phyloP scores from a whole-genome alignment of 2,797 vertebrate species.

The Oryzias dopingdopingensis region DNA sequence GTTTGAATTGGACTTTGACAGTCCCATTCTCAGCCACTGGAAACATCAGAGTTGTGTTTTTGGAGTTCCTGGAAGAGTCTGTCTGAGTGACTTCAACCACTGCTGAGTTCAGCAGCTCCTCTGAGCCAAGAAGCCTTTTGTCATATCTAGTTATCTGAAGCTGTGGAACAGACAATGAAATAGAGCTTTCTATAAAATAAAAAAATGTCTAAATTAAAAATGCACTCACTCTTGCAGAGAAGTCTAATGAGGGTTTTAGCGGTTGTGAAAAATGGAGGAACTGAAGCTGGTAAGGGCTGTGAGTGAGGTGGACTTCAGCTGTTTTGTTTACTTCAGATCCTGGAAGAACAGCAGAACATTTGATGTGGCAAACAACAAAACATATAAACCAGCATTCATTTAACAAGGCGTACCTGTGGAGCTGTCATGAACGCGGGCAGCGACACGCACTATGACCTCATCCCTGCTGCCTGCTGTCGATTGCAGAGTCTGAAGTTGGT shows the following conservation, averaged over 20 bases:
- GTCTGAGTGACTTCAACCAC: constrained; percentile 56
- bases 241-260: constrained; percentile 61
- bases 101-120: constrained; percentile 30
- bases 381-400: background rate
- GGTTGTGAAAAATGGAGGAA: constrained; percentile 46
- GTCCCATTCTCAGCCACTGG: constrained; percentile 61
- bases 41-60: constrained; percentile 25
- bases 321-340: constrained; percentile 49
- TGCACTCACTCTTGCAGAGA: constrained; percentile 55
- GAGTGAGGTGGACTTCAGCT: constrained; percentile 26
- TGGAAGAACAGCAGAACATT: constrained; percentile 12
- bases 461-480: constrained; percentile 4
- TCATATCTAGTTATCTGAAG: constrained; percentile 62
- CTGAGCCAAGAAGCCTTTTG: constrained; percentile 34
- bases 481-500: constrained; percentile 25
- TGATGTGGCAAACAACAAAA: background rate
- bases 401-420: constrained; percentile 37
- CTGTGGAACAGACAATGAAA: constrained; percentile 35
- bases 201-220: background rate
- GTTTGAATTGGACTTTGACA: constrained; percentile 46
- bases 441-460: constrained; percentile 11
- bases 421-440: constrained; percentile 43
- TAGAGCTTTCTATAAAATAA: background rate
- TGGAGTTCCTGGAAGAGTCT: background rate
- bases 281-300: constrained; percentile 40